Base-by-base conservation (phyloP, 2,797 vertebrate genomes). In the Typhlichthys eigenmanni region DNA sequence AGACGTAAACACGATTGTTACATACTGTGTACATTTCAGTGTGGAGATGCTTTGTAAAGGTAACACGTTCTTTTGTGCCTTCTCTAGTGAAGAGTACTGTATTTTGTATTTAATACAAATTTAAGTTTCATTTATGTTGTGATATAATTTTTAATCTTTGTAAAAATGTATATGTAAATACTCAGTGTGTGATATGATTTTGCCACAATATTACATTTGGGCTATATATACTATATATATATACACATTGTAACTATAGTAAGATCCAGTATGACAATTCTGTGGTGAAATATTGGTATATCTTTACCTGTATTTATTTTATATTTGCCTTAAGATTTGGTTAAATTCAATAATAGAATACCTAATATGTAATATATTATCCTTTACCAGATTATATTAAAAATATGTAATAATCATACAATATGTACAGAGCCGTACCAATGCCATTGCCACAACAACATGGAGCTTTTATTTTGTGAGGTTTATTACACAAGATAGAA, bases 11-110 rank as follows among this genome's bases (percentile, higher is more conserved):
- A 17, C 58, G n/a, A 47, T 8, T 19, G n/a, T 14, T n/a, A 47
- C 52, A 51, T 43, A 58, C 4, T 3, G 24, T 58, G 38, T 12
- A n/a, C 47, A 13, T 19, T 54, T 29, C 24, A 29, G 24, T 29
- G 24, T 29, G 4, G 24, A 29, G 38, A 43, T 43, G 38, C 9
- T 43, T 43, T 43, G 16, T n/a, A 17, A 43, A 24, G 67, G 32
- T 62, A 43, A 63, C 51, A 29, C 4, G 13, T 59, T 64, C 47
- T 67, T 73, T 34, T 75, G 84, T 88, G 84, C 85, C 86, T 87
- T 88, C 29, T 60, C 19, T 72, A 16, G 32, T 32, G 14, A 60
- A 48, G 34, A 34, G 7, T 43, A 43, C 38, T 43, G 48, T 9
- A 47, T 73, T 66, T 55, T 13, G 72, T 59, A 10, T 65, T 3